Percentiles rank a stretch among this genome's conserved stretches.
Evolutionary conservation across 2,888 invertebrate genomes (phyloP).

Genomic region (Pteria penguin): DNA sequence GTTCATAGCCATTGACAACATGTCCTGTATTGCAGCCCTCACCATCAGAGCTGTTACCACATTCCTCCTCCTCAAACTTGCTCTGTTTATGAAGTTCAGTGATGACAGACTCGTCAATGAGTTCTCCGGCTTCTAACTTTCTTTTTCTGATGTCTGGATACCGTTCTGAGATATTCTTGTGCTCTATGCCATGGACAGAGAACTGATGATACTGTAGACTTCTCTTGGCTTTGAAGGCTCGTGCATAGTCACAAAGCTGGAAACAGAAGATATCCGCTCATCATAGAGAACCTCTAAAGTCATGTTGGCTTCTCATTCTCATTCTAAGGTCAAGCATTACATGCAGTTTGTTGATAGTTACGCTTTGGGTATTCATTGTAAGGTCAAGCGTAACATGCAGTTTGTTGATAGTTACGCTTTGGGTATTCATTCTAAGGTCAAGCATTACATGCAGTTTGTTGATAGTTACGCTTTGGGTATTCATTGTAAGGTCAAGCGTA

Average conservation of each 20-base stretch:
- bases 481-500: too few species aligned
- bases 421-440: too few species aligned
- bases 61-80: constrained; percentile 9
- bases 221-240: constrained; percentile 76
- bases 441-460: too few species aligned
- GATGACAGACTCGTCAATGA: constrained; percentile 17
- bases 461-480: too few species aligned
- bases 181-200: constrained; percentile 46
- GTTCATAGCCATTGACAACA: constrained; percentile 13
- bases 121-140: constrained; percentile 35
- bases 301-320: too few species aligned
- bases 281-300: too few species aligned
- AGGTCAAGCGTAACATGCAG: too few species aligned
- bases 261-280: too few species aligned
- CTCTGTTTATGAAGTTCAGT: constrained; percentile 30
- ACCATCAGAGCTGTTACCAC: neutral
- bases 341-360: too few species aligned
- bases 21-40: neutral
- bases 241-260: constrained; percentile 64
- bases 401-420: too few species aligned
- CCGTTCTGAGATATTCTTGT: constrained; percentile 51
- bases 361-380: too few species aligned
- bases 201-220: constrained; percentile 70
- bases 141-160: constrained; percentile 49
- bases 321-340: too few species aligned